Percentiles rank a stretch among this genome's conserved stretches.
Evolutionary conservation across 2,888 invertebrate genomes (phyloP).

Genomic region (Alloscopus bannaensis): DNA sequence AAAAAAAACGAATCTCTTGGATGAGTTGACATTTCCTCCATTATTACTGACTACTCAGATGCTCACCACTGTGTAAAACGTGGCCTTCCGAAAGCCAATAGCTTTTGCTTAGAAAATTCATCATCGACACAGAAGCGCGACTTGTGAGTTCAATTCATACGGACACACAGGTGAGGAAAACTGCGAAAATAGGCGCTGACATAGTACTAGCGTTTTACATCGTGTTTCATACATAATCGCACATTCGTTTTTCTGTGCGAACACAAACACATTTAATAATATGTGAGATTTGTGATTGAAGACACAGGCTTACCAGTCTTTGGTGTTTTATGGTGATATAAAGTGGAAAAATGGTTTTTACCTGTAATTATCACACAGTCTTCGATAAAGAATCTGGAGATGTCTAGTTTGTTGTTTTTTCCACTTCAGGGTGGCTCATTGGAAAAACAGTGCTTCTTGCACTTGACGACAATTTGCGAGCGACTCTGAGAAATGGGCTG

Average conservation of each 20-base stretch:
- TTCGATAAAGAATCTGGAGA: not conserved
- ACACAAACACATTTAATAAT: too few relatives aligned
- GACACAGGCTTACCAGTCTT: too few relatives aligned
- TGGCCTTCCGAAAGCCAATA: conserved; percentile 12
- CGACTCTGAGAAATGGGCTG: not conserved
- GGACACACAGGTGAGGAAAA: conserved; percentile 12
- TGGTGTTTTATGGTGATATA: too few relatives aligned
- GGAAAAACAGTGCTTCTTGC: not conserved
- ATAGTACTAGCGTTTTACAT: too few relatives aligned
- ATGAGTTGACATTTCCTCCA: conserved; percentile 60
- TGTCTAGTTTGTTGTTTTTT: not conserved
- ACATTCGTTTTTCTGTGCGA: too few relatives aligned
- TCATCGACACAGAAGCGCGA: conserved; percentile 15
- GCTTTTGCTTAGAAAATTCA: not conserved
- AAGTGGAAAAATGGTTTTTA: not conserved
- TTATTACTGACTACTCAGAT: conserved; percentile 28
- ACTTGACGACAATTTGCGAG: not conserved
- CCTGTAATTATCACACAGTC: not conserved
- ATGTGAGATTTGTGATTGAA: too few relatives aligned
- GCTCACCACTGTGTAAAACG: conserved; percentile 12
- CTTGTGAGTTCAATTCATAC: conserved; percentile 43
- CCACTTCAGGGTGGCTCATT: conserved; percentile 8
- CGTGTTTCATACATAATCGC: too few relatives aligned
- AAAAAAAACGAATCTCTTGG: too few relatives aligned
- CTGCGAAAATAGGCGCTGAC: too few relatives aligned